Conservation (phyloP, 2,888 invertebrate species). For the Stenodera caucasica region DNA sequence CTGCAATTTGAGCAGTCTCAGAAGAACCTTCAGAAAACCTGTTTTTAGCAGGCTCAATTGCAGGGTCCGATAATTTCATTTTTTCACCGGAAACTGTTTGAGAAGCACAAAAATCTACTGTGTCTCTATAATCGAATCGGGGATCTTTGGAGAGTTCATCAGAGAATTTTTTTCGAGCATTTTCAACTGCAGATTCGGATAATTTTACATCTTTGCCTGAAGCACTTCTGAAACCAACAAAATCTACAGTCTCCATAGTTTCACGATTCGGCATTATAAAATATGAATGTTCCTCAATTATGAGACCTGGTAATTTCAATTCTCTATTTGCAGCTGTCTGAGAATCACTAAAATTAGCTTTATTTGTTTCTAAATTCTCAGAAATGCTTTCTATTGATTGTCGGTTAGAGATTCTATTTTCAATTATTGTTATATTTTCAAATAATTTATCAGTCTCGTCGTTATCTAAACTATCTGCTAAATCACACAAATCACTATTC, state of each 20-base stretch:
- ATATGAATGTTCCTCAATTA: too few relatives aligned
- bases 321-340: background rate
- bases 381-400: background rate
- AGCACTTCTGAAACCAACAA: background rate
- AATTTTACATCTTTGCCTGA: background rate
- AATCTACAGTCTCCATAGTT: background rate
- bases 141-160: background rate
- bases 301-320: background rate
- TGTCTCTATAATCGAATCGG: background rate
- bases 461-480: conserved; percentile 16
- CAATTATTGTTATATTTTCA: conserved; percentile 1
- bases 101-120: conserved; percentile 33
- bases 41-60: conserved; percentile 4
- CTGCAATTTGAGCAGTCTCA: too few relatives aligned
- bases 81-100: conserved; percentile 51
- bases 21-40: conserved; percentile 16
- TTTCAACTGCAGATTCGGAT: background rate
- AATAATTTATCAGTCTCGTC: conserved; percentile 11
- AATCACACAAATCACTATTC: conserved; percentile 15
- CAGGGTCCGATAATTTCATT: conserved; percentile 41
- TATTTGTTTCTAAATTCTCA: background rate
- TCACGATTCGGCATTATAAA: too few relatives aligned
- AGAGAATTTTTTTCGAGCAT: background rate
- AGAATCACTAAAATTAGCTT: background rate
- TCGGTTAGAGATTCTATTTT: background rate